Evolutionary conservation across 2,797 vertebrate genomes (phyloP).

Genomic region (Pantherophis alleghaniensis): DNA sequence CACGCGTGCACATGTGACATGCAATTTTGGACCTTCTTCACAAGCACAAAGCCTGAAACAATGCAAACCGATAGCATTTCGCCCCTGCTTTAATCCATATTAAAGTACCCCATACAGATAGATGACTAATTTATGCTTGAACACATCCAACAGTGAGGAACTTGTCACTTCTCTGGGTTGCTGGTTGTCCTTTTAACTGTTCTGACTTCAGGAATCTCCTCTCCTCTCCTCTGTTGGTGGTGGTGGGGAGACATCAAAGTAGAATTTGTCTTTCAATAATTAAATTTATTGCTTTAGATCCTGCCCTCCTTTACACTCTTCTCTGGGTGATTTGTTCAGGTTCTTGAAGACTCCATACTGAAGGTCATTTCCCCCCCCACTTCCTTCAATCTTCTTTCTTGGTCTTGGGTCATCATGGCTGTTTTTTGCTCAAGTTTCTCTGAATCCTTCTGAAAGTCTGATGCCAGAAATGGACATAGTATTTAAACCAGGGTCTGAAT

Average conservation of each 20-base stretch:
- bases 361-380: no score
- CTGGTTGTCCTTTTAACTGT: background rate
- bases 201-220: background rate
- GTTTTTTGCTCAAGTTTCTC: background rate
- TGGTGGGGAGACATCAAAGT: background rate
- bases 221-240: no score
- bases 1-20: no score
- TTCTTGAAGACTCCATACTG: background rate
- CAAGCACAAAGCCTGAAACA: no score
- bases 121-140: background rate
- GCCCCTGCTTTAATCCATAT: background rate
- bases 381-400: background rate
- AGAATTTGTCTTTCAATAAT: background rate
- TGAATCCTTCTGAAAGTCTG: background rate
- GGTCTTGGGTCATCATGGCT: background rate
- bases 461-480: background rate
- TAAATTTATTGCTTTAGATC: background rate
- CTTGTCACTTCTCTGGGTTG: background rate
- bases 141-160: background rate
- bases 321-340: background rate
- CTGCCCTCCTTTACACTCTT: background rate
- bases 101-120: background rate
- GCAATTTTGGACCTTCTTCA: no score
- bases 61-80: no score
- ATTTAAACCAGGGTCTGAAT: background rate